Conservation (phyloP, 2,113 vertebrate genomes). For the Cynopterus brachyotis region DNA sequence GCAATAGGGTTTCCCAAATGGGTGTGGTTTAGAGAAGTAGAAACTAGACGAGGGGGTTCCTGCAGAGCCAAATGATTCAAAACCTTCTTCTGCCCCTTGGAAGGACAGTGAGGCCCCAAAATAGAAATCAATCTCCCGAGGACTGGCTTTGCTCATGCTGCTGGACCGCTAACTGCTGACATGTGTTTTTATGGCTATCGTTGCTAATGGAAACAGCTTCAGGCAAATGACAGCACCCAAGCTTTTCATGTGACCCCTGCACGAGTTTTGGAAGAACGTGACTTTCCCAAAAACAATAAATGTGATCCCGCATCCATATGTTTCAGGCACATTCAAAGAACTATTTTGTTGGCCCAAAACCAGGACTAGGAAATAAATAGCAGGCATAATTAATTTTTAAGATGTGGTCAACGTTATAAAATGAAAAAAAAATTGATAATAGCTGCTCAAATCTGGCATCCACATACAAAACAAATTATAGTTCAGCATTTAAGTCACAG, state of each 20-base stretch:
- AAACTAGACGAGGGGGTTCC: slow-evolving; percentile 55
- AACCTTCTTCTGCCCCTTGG: slow-evolving; percentile 45
- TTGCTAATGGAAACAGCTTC: slow-evolving; percentile 60
- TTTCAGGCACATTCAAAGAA: slow-evolving; percentile 62
- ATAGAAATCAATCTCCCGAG: slow-evolving; percentile 63
- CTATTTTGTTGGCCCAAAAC: slow-evolving; percentile 65
- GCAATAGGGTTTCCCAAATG: background rate
- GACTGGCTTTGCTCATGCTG: slow-evolving; percentile 57
- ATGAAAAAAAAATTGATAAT: slow-evolving; percentile 64
- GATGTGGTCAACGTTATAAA: slow-evolving; percentile 69
- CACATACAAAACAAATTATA: slow-evolving; percentile 57
- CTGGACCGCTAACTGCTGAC: background rate
- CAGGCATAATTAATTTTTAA: slow-evolving; percentile 72
- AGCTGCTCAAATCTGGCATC: slow-evolving; percentile 56
- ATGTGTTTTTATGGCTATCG: slow-evolving; percentile 58
- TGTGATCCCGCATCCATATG: background rate
- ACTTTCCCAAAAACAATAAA: slow-evolving; percentile 51
- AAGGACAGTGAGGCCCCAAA: slow-evolving; percentile 54
- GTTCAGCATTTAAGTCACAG: background rate
- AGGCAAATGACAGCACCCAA: slow-evolving; percentile 23
- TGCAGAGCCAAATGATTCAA: slow-evolving; percentile 1
- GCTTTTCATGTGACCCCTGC: slow-evolving; percentile 63
- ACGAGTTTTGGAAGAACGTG: slow-evolving; percentile 18
- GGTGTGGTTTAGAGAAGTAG: background rate
- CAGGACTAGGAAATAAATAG: slow-evolving; percentile 63